Conservation (phyloP, 1,140 invertebrate genomes). For the roundworm (Caenorhabditis elegans) region WBcel235 BX284606.5:6777501-6778000, state of each 20-base stretch:
- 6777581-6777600: slow-evolving; percentile 16
- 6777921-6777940: not conserved
- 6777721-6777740: too few species aligned
- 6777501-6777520: not conserved
- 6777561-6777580: not conserved
- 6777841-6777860: not conserved
- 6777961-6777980: too few species aligned
- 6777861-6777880: slow-evolving; percentile 27
- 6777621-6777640: not conserved
- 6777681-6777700: not conserved
- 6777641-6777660: not conserved
- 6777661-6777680: not conserved
- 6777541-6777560: not conserved
- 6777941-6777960: slow-evolving; percentile 2
- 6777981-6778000: slow-evolving; percentile 36
- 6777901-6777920: not conserved
- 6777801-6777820: not conserved
- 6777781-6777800: not conserved
- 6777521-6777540: not conserved
- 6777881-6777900: slow-evolving; percentile 14
- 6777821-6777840: not conserved
- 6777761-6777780: not conserved
- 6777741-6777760: not conserved
- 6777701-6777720: not conserved
- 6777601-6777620: not conserved